These are phyloP conservation scores for Drosophila merina DNA, from an alignment of 2,888 invertebrate species.

Conservation along the genomic window DNA sequence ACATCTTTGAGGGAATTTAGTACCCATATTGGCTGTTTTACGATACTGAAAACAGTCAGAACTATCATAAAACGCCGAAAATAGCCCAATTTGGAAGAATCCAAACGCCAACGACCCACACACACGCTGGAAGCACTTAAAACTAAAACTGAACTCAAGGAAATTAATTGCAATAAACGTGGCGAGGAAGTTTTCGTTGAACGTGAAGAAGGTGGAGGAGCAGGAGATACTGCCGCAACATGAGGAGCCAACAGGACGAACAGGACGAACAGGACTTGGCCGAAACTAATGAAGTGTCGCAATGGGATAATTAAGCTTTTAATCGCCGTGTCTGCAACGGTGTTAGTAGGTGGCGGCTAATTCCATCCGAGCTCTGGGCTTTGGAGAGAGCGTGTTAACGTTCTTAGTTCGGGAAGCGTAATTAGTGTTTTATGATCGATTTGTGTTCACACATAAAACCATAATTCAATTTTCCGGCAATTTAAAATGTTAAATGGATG, in stretches of 20 bases:
- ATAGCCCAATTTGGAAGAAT: slow-evolving; percentile 1
- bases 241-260: slow-evolving; percentile 33
- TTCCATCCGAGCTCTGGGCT: slow-evolving; percentile 12
- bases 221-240: slow-evolving; percentile 4
- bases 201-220: background rate
- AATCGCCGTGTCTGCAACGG: slow-evolving; percentile 56
- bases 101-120: slow-evolving; percentile 2
- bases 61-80: background rate
- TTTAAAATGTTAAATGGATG: slow-evolving; percentile 32
- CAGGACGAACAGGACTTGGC: slow-evolving; percentile 53
- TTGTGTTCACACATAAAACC: slow-evolving; percentile 66
- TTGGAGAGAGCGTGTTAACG: slow-evolving; percentile 56
- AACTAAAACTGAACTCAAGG: slow-evolving; percentile 69
- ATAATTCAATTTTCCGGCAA: slow-evolving; percentile 69
- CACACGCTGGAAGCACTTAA: slow-evolving; percentile 55
- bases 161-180: slow-evolving; percentile 79
- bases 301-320: slow-evolving; percentile 78
- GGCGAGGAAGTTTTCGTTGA: slow-evolving; percentile 51
- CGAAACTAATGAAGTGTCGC: slow-evolving; percentile 77
- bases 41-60: background rate
- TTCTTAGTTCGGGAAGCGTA: slow-evolving; percentile 57
- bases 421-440: slow-evolving; percentile 79
- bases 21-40: slow-evolving; percentile 8
- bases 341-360: slow-evolving; percentile 20
- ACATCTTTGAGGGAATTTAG: no score